phyloP scores from a whole-genome alignment of 2,888 invertebrate genomes.

The Mythimna ferrago region DNA sequence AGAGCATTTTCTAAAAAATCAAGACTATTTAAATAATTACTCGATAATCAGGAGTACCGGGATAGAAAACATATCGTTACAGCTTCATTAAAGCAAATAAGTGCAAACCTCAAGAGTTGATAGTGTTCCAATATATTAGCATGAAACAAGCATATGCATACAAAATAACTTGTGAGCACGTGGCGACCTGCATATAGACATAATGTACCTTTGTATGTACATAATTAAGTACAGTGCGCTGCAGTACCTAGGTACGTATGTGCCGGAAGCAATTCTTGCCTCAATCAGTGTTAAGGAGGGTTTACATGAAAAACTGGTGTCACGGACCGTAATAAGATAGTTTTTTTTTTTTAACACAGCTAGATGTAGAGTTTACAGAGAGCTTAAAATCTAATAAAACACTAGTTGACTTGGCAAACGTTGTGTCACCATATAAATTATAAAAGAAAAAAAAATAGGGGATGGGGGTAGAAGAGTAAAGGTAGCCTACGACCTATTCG shows the following conservation, averaged over 20 bases:
- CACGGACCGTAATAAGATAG: background rate
- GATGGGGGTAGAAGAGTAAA: too few species aligned
- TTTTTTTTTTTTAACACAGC: too few species aligned
- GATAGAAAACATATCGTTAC: background rate
- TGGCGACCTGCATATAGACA: slow-evolving; percentile 12
- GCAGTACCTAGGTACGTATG: slow-evolving; percentile 4
- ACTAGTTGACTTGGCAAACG: too few species aligned
- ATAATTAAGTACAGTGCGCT: slow-evolving; percentile 9
- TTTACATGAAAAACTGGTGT: slow-evolving; percentile 11
- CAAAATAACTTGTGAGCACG: slow-evolving; percentile 30
- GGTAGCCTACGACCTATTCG: too few species aligned
- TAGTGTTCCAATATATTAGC: slow-evolving; percentile 12
- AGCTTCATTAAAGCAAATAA: slow-evolving; percentile 13
- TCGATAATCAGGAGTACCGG: too few species aligned
- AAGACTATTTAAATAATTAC: too few species aligned
- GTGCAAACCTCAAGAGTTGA: background rate
- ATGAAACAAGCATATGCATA: slow-evolving; percentile 5
- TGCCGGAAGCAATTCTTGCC: slow-evolving; percentile 40
- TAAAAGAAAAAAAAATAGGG: background rate
- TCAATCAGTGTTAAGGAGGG: slow-evolving; percentile 31
- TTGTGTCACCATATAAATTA: too few species aligned
- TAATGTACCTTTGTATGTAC: background rate
- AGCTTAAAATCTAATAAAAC: too few species aligned
- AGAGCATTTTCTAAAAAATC: too few species aligned
- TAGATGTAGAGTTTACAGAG: too few species aligned